Base-by-base conservation (phyloP, 2,888 invertebrate species). In the Abrostola triplasia region DNA sequence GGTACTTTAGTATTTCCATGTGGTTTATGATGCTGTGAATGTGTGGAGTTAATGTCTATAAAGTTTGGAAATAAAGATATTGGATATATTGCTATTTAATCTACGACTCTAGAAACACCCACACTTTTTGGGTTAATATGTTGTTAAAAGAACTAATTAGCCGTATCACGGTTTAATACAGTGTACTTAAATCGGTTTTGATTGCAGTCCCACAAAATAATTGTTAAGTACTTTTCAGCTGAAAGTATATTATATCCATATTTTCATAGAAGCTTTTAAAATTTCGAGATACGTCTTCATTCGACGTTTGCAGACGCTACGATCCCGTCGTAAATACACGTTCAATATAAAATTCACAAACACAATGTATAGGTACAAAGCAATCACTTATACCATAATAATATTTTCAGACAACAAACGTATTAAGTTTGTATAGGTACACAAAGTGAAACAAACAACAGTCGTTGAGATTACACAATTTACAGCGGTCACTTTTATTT, bases 11-110 rank as follows among this genome's bases (percentile, higher is more conserved):
- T 64, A 57, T 47, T 66, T 73, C 58, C 74, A 58, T 73, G 58
- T 64, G 59, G 57, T 71, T 71, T 44, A 41, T 47, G 75, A 60
- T 70, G 74, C 69, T 73, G 70, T 74, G 52, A 74, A 74, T 48
- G 12, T 13, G 70, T 73, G 74, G 68, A 47, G 74, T 73, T 44
- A 52, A 61, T 42, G 70, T 73, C 70, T 62, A 48, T 73, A 68
- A 58, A 51, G 48, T 55, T 24, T 24, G 24, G 41, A 38, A 56
- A 66, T 53, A 36, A 38, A 65, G 38, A 36, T 35, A 6, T 55
- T 44, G 24, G 44, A 24, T 24, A 24, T 24, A 24, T 24, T 24
- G 24, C 24, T 24, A 24, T 24, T 24, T 24, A 24, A 24, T 24
- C 1, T 24, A 24, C 24, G 24, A 24, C 4, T 24, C 24, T 2